phyloP scores from a whole-genome alignment of 2,888 invertebrate species.

The Chaetogeoica ovagalla region DNA sequence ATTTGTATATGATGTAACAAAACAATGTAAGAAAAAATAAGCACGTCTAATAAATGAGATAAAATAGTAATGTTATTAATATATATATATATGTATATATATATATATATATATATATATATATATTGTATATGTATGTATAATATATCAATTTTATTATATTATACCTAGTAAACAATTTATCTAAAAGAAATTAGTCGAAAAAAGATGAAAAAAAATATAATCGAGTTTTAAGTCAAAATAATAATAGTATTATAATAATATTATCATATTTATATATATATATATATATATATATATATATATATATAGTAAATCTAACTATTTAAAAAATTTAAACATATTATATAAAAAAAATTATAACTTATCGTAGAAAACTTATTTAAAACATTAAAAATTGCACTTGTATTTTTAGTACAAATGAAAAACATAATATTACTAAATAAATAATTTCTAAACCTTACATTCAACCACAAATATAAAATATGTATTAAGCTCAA shows the following conservation, averaged over 20 bases:
- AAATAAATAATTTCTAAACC: constrained; percentile 31
- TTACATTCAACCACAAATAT: constrained; percentile 40
- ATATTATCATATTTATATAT: not conserved
- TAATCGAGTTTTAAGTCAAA: constrained; percentile 32
- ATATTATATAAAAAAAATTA: constrained; percentile 31
- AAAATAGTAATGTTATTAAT: constrained; percentile 49
- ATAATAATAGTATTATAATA: constrained; percentile 40
- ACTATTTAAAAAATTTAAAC: constrained; percentile 37
- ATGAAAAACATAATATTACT: constrained; percentile 36
- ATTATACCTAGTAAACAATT: constrained; percentile 44
- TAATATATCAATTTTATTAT: constrained; percentile 18
- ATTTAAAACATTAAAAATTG: constrained; percentile 39
- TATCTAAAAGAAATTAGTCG: constrained; percentile 37
- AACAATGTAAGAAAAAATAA: constrained; percentile 50
- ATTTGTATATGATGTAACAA: constrained; percentile 49
- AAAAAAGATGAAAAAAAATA: constrained; percentile 41
- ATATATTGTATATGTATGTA: not conserved
- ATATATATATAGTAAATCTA: constrained; percentile 12
- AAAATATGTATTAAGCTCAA: constrained; percentile 43
- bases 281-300: constrained; percentile 6
- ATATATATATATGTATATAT: constrained; percentile 2
- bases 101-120: no score
- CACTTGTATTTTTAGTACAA: constrained; percentile 34
- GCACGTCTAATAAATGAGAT: constrained; percentile 52
- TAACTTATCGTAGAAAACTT: constrained; percentile 35